Evolutionary conservation across 2,113 vertebrate species (phyloP), one percentile per base, ranked within the genome.

Genomic region (Onychostoma macrolepis): DNA sequence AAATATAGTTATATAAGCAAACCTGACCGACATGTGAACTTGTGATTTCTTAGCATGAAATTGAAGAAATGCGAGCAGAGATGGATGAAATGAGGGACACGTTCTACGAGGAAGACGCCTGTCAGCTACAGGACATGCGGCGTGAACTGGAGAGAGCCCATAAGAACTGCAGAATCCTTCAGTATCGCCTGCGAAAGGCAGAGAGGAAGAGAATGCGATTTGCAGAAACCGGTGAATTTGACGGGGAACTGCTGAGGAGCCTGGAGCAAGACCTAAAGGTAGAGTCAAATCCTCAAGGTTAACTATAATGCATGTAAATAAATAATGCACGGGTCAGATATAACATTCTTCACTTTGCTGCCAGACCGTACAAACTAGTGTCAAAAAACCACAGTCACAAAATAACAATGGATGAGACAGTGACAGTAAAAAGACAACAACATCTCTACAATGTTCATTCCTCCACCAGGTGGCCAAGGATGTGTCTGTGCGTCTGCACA

Each of bases 31-130:
- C 8, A 63, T 28, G 2, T 61, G 19, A 38, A 72, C 9, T 72
- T 72, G 4, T 72, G 33, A 38, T 72, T 72, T 5, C 17, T n/a
- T 88, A 99, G 97, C 96, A 90, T 15, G 98, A 99, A 91, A 98
- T 99, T 82, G 97, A 99, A 72, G 98, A 99, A 91, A 96, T 99
- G 95, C 96, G 98, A 85, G 96, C 97, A 0, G 98, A 99, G 93
- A 99, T 99, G 98, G 98, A 99, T 4, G 98, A 99, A 92, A 99
- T 99, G 96, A 95, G 98, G 87, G 98, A 99, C 94, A 98, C 96
- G 69, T 99, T 99, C 94, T 99, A 99, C 69, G 98, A 99, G 89
- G 98, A 99, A 78, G 98, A 99, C 4, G 97, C 98, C 28, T 99
- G 97, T 88, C 98, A 99, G 92, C 95, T 99, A 86, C 98, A 99